Percentiles rank a stretch among this genome's conserved stretches.
These are phyloP conservation scores for Pelosia muscerda DNA, from an alignment of 2,888 invertebrate genomes.

Conservation along the genomic window DNA sequence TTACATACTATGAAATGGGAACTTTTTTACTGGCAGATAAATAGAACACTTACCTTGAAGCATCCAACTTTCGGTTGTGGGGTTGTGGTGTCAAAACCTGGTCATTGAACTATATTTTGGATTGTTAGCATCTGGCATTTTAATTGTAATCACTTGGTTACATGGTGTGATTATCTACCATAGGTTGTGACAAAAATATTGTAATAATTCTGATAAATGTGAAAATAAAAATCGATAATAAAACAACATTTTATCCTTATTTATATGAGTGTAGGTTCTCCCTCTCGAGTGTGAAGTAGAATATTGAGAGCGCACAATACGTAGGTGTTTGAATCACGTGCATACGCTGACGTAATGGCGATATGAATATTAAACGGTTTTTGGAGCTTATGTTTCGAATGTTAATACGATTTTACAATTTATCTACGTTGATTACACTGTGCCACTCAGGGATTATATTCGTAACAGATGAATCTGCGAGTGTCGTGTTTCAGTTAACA, in stretches of 20 bases:
- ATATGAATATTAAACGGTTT: conserved; percentile 14
- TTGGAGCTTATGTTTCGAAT: conserved; percentile 13
- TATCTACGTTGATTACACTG: conserved; percentile 1
- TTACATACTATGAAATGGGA: too few species aligned
- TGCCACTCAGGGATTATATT: conserved; percentile 3
- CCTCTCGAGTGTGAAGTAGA: background rate
- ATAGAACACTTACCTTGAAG: too few species aligned
- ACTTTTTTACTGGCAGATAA: background rate
- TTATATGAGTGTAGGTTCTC: background rate
- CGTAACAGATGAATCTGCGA: background rate
- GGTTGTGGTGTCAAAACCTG: too few species aligned
- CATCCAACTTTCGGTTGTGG: too few species aligned
- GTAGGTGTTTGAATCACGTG: background rate
- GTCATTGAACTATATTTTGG: too few species aligned
- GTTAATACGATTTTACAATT: conserved; percentile 11
- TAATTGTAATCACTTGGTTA: too few species aligned
- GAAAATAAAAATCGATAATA: too few species aligned
- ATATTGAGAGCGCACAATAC: conserved; percentile 2
- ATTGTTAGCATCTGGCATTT: too few species aligned
- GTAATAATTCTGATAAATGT: too few species aligned
- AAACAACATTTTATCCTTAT: background rate
- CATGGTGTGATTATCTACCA: too few species aligned
- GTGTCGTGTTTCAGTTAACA: background rate
- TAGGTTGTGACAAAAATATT: too few species aligned
- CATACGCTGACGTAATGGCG: conserved; percentile 11